Evolutionary conservation across 2,888 invertebrate genomes (phyloP), one percentile per base, ranked within the genome.

Genomic region (Agrotis ipsilon): DNA sequence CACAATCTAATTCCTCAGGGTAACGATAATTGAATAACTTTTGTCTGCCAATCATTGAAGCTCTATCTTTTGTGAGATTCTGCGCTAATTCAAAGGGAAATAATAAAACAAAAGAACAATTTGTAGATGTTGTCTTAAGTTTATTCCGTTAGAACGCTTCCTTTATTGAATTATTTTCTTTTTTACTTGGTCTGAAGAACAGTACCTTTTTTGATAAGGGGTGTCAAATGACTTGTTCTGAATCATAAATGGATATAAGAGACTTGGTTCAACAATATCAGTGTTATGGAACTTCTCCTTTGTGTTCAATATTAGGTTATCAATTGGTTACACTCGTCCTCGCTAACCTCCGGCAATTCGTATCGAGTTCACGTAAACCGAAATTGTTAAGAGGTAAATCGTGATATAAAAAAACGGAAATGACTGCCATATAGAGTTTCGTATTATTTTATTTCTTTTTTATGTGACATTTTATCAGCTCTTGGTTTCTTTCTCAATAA

Each of bases 1-100:
- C 80, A 72, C 57, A 68, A 80, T 65, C 69, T 60, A 59, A 72
- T 80, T 78, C 72, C 58, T 64, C 59, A 32, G 68, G 73, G 57
- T 49, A 71, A 69, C 61, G 49, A 61, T 81, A 80, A 81, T 81
- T 83, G 68, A 80, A 77, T 80, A 73, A 83, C 73, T 83, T 83
- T 65, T 77, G 71, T 77, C 64, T 61, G 68, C 77, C 73, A 80
- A 73, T 73, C 66, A 71, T 69, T 77, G 69, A 27, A 64, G 59
- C 54, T 77, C 45, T 52, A 49, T 60, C 68, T 65, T 72, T 66
- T 81, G 66, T 75, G 43, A 69, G 54, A 46, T 65, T 48, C 61
- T 45, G 55, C 60, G 58, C 45, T 68, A 72, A 68, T 78, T 81
- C 67, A 58, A 65, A 72, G 24, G 58, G 72, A 81, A 71, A 81